Base-by-base conservation (phyloP, 2,113 vertebrate genomes). In the Oryzias javanicus region DNA sequence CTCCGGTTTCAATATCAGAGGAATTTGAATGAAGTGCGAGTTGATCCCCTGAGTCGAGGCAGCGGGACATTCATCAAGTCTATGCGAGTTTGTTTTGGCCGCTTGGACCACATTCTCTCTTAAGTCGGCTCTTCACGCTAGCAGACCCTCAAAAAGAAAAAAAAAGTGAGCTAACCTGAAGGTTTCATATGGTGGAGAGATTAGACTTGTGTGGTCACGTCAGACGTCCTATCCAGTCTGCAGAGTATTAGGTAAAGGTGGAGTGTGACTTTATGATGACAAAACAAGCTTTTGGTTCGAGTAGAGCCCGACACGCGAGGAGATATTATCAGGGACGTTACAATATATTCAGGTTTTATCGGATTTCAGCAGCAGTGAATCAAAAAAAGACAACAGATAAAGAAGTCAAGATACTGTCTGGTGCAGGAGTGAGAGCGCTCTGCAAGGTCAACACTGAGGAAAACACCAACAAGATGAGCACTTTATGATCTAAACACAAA, bases 41-140 rank as follows among this genome's bases (percentile, higher is more conserved):
- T 54, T 56, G 74, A 81, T 78, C 69, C 77, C 67, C 40, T 18
- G 65, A 86, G 75, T 46, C 4, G 17, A 29, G 12, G 74, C 71
- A 24, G 60, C 4, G 59, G 71, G 75, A 82, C 69, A 20, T 61
- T 78, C 55, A 68, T 79, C 60, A 7, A n/a, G 65, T 82, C 80
- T 80, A 69, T 82, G 78, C 18, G 82, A 70, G 70, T 85, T 82
- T 88, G 63, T 68, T 73, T 89, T 84, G 85, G 82, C 77, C 62
- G 41, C 29, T 56, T 48, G 4, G 22, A 6, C 50, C 60, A 50
- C 74, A 66, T 80, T 84, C 75, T 63, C 72, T 79, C 66, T 51
- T 27, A 55, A 82, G 51, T 35, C 22, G 0, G 16, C 52, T 55
- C 58, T 59, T 49, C 55, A 46, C 16, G 47, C 49, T 47, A 79